Conservation (phyloP, 2,113 vertebrate species). For the Rhabdomys dilectus region DNA sequence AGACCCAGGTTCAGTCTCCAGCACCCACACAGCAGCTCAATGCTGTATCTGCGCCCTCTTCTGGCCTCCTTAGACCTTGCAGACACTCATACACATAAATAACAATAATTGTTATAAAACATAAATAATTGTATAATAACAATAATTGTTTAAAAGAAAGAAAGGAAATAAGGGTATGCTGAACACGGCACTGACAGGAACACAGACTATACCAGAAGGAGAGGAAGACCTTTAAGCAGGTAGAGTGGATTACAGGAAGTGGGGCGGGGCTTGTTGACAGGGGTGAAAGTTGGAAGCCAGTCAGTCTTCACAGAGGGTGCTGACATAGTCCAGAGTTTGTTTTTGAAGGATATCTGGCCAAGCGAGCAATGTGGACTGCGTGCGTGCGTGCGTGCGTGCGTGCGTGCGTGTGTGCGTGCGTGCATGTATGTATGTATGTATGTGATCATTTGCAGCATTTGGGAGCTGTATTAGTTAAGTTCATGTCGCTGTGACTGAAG, state of each 20-base stretch:
- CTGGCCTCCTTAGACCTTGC: not conserved
- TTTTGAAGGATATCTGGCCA: not conserved
- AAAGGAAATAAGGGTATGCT: not conserved
- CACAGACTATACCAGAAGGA: not conserved
- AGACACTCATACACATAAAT: not conserved
- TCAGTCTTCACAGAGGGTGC: not conserved
- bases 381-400: not conserved
- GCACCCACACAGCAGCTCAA: not conserved
- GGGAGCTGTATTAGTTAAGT: not conserved
- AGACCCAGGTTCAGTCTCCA: not conserved
- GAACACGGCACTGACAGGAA: not conserved
- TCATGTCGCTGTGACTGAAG: not conserved
- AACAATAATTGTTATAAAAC: not conserved
- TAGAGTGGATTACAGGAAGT: not conserved
- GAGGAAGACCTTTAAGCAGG: not conserved
- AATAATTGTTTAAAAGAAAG: not conserved
- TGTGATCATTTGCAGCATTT: not conserved
- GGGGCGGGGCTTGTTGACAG: not conserved
- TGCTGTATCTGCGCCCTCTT: not conserved
- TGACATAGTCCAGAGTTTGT: not conserved
- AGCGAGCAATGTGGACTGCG: not conserved
- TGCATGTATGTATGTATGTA: no score
- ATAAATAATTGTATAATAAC: no score
- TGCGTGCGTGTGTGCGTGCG: not conserved
- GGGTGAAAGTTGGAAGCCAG: not conserved